Base-by-base conservation (phyloP, 1,140 invertebrate species). In the Anoplolepis gracilipes region DNA sequence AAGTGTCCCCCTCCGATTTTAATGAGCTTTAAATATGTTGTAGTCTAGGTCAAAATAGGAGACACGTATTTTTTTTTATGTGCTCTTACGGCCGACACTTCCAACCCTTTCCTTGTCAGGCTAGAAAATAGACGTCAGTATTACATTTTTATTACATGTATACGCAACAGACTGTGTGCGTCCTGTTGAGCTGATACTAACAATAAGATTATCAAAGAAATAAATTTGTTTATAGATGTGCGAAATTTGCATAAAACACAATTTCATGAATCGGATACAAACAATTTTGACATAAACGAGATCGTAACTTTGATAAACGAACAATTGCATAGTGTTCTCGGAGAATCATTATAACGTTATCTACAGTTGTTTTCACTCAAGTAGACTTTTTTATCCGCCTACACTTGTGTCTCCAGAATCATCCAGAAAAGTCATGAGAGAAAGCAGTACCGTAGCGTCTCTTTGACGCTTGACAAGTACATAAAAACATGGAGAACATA, bases 401-500 rank as follows among this genome's bases (percentile, higher is more conserved):
- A 69, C 49, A 30, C 67, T 81, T 72, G 53, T 33, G 36, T 42
- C 49, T 57, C 72, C 19, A 30, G 59, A 28, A 46, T 28, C 16
- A 1, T 49, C 13, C 0, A 3, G 36, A n/a, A 59, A 30, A 73
- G n/a, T 73, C 25, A 82, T 82, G 78, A 73, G 78, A 73, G 78
- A 82, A 46, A 82, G 19, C 78, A 33, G 25, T 49, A 7, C 6
- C 65, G 49, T 30, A 28, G 22, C 28, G 33, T 39, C 30, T 19
- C 25, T 39, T 61, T 61, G 36, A 55, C 65, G 65, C 65, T 72
- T 30, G 78, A 79, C 78, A 59, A 57, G 62, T 19, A 1, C 8
- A 73, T 36, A 82, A 73, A 82, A 72, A 82, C 78, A 30, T 22
- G 10, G 72, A 77, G 59, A 55, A 33, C 39, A 84, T 84, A 77